Base-by-base conservation (phyloP, 2,113 vertebrate species). In the Megalops atlanticus region DNA sequence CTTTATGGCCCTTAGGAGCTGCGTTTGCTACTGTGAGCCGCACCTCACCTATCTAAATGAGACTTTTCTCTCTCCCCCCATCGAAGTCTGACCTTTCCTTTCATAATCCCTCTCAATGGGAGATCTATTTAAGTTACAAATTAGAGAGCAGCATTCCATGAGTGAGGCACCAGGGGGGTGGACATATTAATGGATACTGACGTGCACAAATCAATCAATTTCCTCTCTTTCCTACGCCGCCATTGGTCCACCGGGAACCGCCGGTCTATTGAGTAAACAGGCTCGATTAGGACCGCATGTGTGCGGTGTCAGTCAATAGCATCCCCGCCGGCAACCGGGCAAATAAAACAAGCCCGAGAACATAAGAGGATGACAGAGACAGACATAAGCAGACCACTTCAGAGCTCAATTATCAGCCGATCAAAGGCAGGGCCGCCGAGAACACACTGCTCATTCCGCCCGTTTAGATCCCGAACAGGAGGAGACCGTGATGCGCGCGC, bases 101-200 rank as follows among this genome's bases (percentile, higher is more conserved):
- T 21, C 18, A n/a, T n/a, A 18, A 4, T 21, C 8, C 52, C 52
- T 58, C 52, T 58, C 52, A 31, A 64, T 33, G 58, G 16, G 54
- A 68, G 39, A 78, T 78, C 58, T 78, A 52, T 69, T 43, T 78
- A 70, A 10, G 10, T 70, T 15, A 43, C 39, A 41, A 74, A 41
- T n/a, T 40, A 43, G 40, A 78, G 58, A 18, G 58, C 14, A 15
- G 52, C 27, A 69, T 31, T 69, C 54, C 43, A 39, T 39, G 3
- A 27, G 12, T 27, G 35, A 38, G 18, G 10, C 2, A 78, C 0
- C 0, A 35, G 43, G 24, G 77, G 39, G 31, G 18, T 35, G 31
- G 54, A 38, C 41, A 69, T 43, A 43, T 18, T 14, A 68, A 43
- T 70, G 58, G 12, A 43, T 21, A 40, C 24, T 78, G 77, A 78